Evolutionary conservation across 1,140 invertebrate species (phyloP), one percentile per base, ranked within the genome.

Genomic region (Frieseomelitta varia): DNA sequence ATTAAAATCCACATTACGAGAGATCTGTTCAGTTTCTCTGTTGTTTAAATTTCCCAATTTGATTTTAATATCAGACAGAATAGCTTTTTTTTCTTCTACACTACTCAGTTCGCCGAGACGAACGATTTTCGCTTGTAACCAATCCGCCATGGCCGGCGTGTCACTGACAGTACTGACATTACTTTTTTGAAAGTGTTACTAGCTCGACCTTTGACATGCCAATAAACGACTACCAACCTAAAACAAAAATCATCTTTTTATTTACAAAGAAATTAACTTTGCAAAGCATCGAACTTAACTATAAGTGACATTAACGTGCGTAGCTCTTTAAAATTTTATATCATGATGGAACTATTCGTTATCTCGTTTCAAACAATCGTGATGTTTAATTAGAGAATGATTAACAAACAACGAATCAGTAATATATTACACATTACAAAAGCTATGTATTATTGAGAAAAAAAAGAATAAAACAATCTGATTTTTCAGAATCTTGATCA

Each of bases 11-110:
- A 94, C 79, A 86, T 85, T 91, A 4, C 77, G 72, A 58, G 89
- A 84, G n/a, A 94, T 79, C 63, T 91, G 87, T 53, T 91, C 77
- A 12, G 76, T 47, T 75, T 94, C 93, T 30, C 69, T 56, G 15
- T 81, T 71, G 11, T 78, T 85, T 17, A 93, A 74, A 69, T 58
- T 90, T 17, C 68, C 56, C 27, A 94, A 85, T 85, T 92, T 93
- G 11, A 94, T 92, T 71, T 92, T 92, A n/a, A 95, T 87, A 24
- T 94, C 93, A 4, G 87, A 76, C 1, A 95, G 80, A 21, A 93
- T 39, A 12, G 91, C 85, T 21, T 89, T 88, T 61, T 92, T 93
- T 11, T 86, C 73, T 19, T 91, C 86, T 6, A 90, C 67, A 79
- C 92, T 90, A 19, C 82, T 86, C 24, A 91, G 68, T 77, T 90